A percentile compares a stretch with the other conserved stretches of the same genome.
These are phyloP conservation scores for Xerus inauris DNA, from an alignment of 2,113 vertebrate genomes.

Conservation along the genomic window DNA sequence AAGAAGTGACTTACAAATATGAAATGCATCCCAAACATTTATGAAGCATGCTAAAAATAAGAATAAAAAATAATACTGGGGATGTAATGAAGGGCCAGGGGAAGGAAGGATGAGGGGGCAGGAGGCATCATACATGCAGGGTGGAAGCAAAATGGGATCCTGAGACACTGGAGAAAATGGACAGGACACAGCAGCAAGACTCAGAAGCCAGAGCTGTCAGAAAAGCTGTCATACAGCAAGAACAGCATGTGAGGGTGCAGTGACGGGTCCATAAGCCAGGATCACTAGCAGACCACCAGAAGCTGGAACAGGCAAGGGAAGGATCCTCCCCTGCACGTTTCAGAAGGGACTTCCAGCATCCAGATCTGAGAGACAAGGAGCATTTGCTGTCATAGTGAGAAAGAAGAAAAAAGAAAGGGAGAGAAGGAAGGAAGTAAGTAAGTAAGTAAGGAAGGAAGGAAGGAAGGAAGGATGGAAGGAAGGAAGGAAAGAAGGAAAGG, in stretches of 20 bases:
- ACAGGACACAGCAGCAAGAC: neutral
- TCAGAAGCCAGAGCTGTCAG: neutral
- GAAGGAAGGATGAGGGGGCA: neutral
- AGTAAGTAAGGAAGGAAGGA: no score
- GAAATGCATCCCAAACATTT: neutral
- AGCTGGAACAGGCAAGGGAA: neutral
- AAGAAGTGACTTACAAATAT: neutral
- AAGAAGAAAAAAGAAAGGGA: neutral
- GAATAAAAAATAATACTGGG: accelerated
- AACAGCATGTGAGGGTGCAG: neutral
- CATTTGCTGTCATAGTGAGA: neutral
- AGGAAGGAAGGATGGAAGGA: no score
- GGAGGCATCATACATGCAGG: accelerated
- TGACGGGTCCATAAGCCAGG: neutral
- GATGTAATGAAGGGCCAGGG: neutral
- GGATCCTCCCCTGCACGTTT: neutral
- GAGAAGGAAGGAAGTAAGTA: no score
- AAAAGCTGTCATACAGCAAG: no score
- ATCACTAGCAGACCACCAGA: neutral
- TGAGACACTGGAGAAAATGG: accelerated
- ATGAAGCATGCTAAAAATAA: accelerated
- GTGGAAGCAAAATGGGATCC: neutral
- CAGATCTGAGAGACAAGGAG: neutral
- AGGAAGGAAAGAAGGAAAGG: no score
- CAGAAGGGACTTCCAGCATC: neutral